Evolutionary conservation across 2,113 vertebrate genomes (phyloP).

Genomic region (Helogale parvula): DNA sequence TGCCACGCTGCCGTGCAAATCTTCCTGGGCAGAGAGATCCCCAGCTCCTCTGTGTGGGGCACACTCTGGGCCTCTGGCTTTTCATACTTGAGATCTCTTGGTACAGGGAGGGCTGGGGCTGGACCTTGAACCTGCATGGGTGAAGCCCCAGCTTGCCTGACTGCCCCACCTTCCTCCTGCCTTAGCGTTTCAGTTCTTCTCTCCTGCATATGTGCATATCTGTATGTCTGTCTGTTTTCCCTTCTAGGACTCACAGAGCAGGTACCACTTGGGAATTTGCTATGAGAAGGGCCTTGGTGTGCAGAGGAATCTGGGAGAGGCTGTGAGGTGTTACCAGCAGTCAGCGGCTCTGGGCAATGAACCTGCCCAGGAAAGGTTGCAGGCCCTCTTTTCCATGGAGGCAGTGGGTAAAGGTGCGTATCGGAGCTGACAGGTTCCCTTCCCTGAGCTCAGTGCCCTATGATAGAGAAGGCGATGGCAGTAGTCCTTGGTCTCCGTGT

Average conservation of each 20-base stretch:
- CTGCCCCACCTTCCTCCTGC: not conserved
- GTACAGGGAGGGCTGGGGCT: accelerated
- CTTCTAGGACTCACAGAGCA: conserved; percentile 90
- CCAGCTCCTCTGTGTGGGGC: not conserved
- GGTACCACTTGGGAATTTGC: conserved; percentile 92
- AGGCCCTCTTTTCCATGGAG: conserved; percentile 61
- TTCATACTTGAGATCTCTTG: not conserved
- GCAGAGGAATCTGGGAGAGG: conserved; percentile 82
- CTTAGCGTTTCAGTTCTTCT: not conserved
- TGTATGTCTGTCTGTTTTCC: conserved; percentile 36
- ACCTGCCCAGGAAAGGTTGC: conserved; percentile 84
- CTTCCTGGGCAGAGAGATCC: not conserved
- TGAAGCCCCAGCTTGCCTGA: not conserved
- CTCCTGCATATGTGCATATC: not conserved
- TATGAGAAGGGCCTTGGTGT: conserved; percentile 92
- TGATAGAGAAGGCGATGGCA: not conserved
- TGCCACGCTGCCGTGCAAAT: not conserved
- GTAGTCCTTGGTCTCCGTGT: not conserved
- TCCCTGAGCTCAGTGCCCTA: not conserved
- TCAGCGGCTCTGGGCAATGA: conserved; percentile 86
- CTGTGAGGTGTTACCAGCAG: conserved; percentile 86
- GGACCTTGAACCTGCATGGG: not conserved
- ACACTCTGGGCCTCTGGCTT: not conserved
- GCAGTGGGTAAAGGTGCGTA: conserved; percentile 75
- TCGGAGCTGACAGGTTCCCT: not conserved